Evolutionary conservation across 2,888 invertebrate genomes (phyloP), one percentile per base, ranked within the genome.

Genomic region (Andrena flavipes): DNA sequence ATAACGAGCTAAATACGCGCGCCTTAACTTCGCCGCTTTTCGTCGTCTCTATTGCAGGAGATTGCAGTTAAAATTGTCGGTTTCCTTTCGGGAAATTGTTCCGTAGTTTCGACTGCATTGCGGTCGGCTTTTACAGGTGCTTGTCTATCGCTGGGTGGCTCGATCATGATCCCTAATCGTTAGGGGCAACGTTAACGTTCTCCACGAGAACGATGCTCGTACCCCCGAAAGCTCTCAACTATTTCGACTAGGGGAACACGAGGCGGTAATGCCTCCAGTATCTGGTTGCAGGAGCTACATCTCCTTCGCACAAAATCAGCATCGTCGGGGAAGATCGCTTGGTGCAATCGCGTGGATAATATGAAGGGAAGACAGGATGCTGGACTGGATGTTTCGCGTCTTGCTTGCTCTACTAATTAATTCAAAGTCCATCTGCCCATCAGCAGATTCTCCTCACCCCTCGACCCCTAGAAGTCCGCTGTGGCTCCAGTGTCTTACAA

Each of bases 1-100:
- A 69, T 69, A 69, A 69, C 69, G 13, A 35, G n/a, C 56, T 29
- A 56, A 69, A 56, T 56, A 56, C 69, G 51, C 33, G 30, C 8
- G 51, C 54, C 56, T 35, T 7, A 7, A 68, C 68, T 33, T 54
- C 7, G 5, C 54, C 54, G 68, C 20, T 68, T 35, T 68, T 30
- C 54, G 23, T 54, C 54, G 54, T 56, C 33, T 16, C 23, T 6
- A 23, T 35, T 54, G 16, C 68, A 20, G 20, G 54, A 23, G 54
- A 35, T 56, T 13, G 35, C 33, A 20, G 26, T 8, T 3, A 5
- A 29, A 35, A 68, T 33, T 54, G 13, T 64, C 56, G 56, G 56
- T 48, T 10, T 33, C 23, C 54, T 54, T 56, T 16, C 23, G 6
- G 26, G 54, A 20, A 35, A 56, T 56, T 56, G 23, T 56, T 26